Conservation (phyloP, 2,888 invertebrate genomes). For the Caenorhabditis sp. region DNA sequence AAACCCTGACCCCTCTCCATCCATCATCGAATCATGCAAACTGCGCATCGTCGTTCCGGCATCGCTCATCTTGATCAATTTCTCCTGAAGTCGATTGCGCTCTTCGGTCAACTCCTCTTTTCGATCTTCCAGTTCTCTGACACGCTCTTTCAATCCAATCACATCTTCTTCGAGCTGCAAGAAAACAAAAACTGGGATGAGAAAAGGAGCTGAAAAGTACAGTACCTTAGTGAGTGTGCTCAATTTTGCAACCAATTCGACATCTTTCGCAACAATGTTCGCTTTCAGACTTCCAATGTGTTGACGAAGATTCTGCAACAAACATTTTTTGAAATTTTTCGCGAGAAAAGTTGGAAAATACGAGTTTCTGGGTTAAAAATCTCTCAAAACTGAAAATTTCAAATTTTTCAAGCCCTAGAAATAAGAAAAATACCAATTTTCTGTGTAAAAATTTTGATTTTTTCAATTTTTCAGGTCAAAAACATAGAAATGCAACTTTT, state of each 20-base stretch:
- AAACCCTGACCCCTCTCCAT: slow-evolving; percentile 17
- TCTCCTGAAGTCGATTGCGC: slow-evolving; percentile 19
- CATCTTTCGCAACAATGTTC: not conserved
- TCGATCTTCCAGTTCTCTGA: slow-evolving; percentile 21
- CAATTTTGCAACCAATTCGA: slow-evolving; percentile 10
- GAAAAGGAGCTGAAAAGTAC: too few species aligned
- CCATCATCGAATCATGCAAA: slow-evolving; percentile 37
- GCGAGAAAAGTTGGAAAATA: not conserved
- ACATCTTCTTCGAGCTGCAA: slow-evolving; percentile 22
- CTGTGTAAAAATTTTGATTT: too few species aligned
- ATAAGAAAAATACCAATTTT: too few species aligned
- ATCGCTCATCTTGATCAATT: slow-evolving; percentile 7
- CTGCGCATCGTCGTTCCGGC: slow-evolving; percentile 16
- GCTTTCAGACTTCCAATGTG: slow-evolving; percentile 20
- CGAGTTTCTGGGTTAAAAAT: not conserved
- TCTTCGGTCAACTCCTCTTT: slow-evolving; percentile 23
- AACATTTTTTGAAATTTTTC: not conserved
- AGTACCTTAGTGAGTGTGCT: not conserved
- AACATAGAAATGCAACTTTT: not conserved
- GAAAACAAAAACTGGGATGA: not conserved
- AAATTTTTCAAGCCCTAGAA: too few species aligned
- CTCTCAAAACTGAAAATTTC: too few species aligned
- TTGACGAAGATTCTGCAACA: slow-evolving; percentile 12
- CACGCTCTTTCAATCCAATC: slow-evolving; percentile 20
- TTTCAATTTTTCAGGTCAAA: too few species aligned